phyloP scores from a whole-genome alignment of 2,888 invertebrate genomes.

The Tipula vernalis region DNA sequence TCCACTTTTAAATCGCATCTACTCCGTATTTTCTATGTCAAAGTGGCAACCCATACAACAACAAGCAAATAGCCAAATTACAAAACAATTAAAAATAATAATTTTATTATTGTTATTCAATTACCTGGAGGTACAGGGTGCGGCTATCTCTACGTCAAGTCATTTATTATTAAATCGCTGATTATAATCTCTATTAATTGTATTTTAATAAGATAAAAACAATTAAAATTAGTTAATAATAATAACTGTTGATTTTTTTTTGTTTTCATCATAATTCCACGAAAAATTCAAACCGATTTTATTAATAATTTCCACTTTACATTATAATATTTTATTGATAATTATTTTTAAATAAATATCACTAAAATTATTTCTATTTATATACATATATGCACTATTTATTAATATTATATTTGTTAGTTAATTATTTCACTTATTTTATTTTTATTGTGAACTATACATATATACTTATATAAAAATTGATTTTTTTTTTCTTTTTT shows the following conservation, averaged over 20 bases:
- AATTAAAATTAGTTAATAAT: not conserved
- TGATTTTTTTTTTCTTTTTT: not conserved
- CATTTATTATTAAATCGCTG: constrained; percentile 15
- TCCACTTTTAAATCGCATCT: too few relatives aligned
- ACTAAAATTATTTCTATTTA: not conserved
- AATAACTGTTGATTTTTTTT: not conserved
- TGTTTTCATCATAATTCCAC: not conserved
- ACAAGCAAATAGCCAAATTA: not conserved
- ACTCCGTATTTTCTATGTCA: too few relatives aligned
- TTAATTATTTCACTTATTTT: not conserved
- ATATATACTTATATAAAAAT: not conserved
- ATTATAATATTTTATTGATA: not conserved
- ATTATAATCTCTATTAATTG: not conserved
- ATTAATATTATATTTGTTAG: not conserved
- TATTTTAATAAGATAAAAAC: not conserved
- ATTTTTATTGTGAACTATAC: not conserved
- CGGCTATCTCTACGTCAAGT: constrained; percentile 18
- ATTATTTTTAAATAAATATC: not conserved
- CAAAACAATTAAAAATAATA: not conserved
- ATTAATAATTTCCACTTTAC: not conserved
- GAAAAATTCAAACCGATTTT: not conserved
- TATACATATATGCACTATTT: not conserved
- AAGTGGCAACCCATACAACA: too few relatives aligned
- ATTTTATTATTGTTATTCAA: not conserved
- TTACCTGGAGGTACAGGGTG: constrained; percentile 18